Evolutionary conservation across 1,140 invertebrate genomes (phyloP), one percentile per base, ranked within the genome.

Genomic region (Drosophila pandora): DNA sequence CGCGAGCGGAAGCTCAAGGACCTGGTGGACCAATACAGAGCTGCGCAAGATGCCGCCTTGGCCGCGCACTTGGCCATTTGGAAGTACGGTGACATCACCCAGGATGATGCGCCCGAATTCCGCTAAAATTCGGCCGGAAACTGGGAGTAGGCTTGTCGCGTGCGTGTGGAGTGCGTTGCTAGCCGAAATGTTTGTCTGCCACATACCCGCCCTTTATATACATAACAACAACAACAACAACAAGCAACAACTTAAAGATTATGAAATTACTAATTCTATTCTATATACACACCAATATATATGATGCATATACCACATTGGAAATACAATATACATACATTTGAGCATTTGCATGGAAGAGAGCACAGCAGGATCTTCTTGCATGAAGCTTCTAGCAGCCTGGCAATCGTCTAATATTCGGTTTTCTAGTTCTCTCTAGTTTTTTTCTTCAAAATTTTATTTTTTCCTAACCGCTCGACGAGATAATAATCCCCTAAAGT

Each of bases 61-160:
- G 95, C 95, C 72, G 94, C 95, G 49, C 96, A 97, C 92, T 92
- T 95, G 59, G 97, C 96, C 90, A 95, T 99, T 70, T 99, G 98
- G 98, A 95, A 96, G 79, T 99, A 99, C 91, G 98, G 98, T 13
- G 98, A 99, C 91, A 97, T 99, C 90, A 97, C 96, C 58, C 97
- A 97, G 76, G 98, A 99, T 84, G 97, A 99, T 92, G 78, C 90
- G 83, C 90, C 90, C 41, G 90, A 91, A 48, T 91, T 91, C 76
- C 90, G 90, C 83, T 91, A 91, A 67, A 61, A 85, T 41, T 52
- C 43, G 75, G 56, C 43, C 41, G 28, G 39, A 50, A 77, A 72
- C 69, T 41, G 78, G 74, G 73, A 82, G 79, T 82, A 82, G 79
- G 79, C 70, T 59, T 65, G 79, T 53, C 64, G 79, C 80, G 41